Evolutionary conservation across 2,888 invertebrate species (phyloP).

Genomic region (Erebia epiphron): DNA sequence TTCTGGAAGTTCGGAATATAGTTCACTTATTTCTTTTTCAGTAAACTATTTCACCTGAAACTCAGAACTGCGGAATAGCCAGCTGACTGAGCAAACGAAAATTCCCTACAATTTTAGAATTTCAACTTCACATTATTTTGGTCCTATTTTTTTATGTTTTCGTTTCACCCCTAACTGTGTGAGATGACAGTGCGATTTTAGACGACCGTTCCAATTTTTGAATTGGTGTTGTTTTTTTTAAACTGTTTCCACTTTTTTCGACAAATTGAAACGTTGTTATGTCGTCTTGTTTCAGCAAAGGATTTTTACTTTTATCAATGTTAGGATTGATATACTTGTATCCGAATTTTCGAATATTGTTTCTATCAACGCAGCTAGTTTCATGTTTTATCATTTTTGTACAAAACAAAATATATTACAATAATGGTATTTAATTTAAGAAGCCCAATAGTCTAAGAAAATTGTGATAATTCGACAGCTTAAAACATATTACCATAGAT

Average conservation of each 20-base stretch:
- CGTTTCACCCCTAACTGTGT: neutral
- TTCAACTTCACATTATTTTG: conserved; percentile 13
- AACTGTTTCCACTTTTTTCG: too few species aligned
- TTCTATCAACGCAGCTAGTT: too few species aligned
- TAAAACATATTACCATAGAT: too few species aligned
- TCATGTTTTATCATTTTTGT: too few species aligned
- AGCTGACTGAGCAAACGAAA: conserved; percentile 26
- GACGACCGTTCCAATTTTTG: neutral
- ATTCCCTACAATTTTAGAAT: conserved; percentile 19
- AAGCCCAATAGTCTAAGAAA: too few species aligned
- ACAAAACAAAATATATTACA: too few species aligned
- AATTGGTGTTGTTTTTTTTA: neutral
- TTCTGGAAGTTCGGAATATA: neutral
- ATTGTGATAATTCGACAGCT: too few species aligned
- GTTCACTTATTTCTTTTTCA: conserved; percentile 11
- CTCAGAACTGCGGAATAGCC: conserved; percentile 16
- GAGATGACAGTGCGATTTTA: conserved; percentile 3
- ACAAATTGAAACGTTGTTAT: neutral
- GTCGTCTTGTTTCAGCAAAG: neutral
- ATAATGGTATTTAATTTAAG: too few species aligned
- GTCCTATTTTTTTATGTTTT: neutral
- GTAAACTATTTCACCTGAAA: conserved; percentile 26
- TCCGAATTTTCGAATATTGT: too few species aligned
- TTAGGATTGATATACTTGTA: too few species aligned
- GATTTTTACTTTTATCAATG: neutral